These are phyloP conservation scores for Drosophila simulans DNA, from an alignment of 1,140 invertebrate species.

Conservation along the genomic window DNA sequence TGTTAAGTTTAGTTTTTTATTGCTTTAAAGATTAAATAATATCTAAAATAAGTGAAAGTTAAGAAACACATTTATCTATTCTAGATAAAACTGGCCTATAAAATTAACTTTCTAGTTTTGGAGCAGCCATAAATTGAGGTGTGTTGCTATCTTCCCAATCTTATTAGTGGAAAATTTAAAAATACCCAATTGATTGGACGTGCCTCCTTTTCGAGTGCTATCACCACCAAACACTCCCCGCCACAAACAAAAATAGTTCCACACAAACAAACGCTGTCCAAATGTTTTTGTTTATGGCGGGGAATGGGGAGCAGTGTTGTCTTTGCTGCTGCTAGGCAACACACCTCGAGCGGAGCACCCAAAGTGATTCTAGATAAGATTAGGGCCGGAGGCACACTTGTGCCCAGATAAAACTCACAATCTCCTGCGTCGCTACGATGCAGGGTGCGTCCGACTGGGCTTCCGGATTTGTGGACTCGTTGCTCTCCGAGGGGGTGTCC, in stretches of 20 bases:
- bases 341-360: constrained; percentile 24
- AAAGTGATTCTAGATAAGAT: constrained; percentile 56
- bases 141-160: background rate
- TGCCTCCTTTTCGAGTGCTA: constrained; percentile 29
- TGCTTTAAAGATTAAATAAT: no score
- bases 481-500: constrained; percentile 3
- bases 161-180: background rate
- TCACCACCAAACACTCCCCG: constrained; percentile 4
- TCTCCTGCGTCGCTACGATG: constrained; percentile 41
- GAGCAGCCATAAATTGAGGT: background rate
- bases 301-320: constrained; percentile 15
- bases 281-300: constrained; percentile 30
- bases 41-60: no score
- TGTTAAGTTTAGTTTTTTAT: no score
- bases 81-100: background rate
- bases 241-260: constrained; percentile 36
- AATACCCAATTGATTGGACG: constrained; percentile 11
- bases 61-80: no score
- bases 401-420: constrained; percentile 50
- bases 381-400: constrained; percentile 20
- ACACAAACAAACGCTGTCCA: constrained; percentile 27
- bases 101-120: constrained; percentile 5
- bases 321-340: constrained; percentile 51
- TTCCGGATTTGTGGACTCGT: constrained; percentile 6
- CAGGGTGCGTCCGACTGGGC: constrained; percentile 5